Evolutionary conservation across 2,888 invertebrate species (phyloP).

Genomic region (Trissolcus japonicus): DNA sequence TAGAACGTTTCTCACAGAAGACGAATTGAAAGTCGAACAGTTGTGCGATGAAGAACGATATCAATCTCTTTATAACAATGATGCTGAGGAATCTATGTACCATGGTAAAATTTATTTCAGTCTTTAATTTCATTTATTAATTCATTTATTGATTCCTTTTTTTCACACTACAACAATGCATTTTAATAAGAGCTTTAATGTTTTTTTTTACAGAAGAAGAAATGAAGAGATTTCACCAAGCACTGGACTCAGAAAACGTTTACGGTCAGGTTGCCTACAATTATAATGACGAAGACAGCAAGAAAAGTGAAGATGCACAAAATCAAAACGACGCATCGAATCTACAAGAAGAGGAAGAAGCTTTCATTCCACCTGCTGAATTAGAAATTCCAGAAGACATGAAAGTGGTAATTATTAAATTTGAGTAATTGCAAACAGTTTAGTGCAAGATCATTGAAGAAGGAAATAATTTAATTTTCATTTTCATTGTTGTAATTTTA

Average conservation of each 20-base stretch:
- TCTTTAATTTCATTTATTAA: slow-evolving; percentile 12
- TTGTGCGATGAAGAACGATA: slow-evolving; percentile 97
- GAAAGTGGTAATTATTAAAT: slow-evolving; percentile 80
- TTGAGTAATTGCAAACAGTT: slow-evolving; percentile 3
- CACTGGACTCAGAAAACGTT: slow-evolving; percentile 77
- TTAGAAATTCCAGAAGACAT: slow-evolving; percentile 87
- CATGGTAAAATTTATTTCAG: slow-evolving; percentile 82
- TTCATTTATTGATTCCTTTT: slow-evolving; percentile 12
- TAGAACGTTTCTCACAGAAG: slow-evolving; percentile 82
- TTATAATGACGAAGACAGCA: slow-evolving; percentile 80
- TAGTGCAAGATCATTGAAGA: neutral
- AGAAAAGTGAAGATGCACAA: slow-evolving; percentile 76
- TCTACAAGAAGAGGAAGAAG: slow-evolving; percentile 82
- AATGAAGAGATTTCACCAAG: slow-evolving; percentile 89
- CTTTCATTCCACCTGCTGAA: slow-evolving; percentile 84
- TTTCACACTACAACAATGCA: neutral
- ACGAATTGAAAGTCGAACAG: slow-evolving; percentile 89
- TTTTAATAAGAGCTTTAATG: neutral
- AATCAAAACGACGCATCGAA: slow-evolving; percentile 75
- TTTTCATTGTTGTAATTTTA: slow-evolving; percentile 70
- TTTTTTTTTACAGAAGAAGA: slow-evolving; percentile 86
- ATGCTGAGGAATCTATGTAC: slow-evolving; percentile 91
- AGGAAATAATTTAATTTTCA: no score
- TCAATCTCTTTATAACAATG: slow-evolving; percentile 89
- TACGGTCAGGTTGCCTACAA: slow-evolving; percentile 88